Evolutionary conservation across 2,888 invertebrate species (phyloP).

Genomic region (Cryptophagus acutangulus): DNA sequence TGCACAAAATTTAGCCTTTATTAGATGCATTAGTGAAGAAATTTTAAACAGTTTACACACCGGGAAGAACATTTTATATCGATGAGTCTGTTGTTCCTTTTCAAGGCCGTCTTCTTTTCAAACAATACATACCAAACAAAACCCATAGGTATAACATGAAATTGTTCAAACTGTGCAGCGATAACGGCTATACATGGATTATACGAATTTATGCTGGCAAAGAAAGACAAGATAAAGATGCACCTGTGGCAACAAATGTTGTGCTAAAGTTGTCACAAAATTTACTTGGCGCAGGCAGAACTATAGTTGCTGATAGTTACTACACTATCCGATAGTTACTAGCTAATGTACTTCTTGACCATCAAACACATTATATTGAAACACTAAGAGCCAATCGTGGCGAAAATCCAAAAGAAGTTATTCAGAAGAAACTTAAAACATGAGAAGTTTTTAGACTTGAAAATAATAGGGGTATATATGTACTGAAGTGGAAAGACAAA

Average conservation of each 20-base stretch:
- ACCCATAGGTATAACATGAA: slow-evolving; percentile 21
- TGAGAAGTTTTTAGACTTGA: slow-evolving; percentile 11
- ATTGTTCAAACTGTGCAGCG: slow-evolving; percentile 15
- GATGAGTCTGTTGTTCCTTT: slow-evolving; percentile 19
- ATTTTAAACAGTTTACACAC: neutral
- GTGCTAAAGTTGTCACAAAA: slow-evolving; percentile 13
- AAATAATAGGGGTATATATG: slow-evolving; percentile 22
- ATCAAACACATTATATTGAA: slow-evolving; percentile 15
- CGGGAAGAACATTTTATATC: neutral
- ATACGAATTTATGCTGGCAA: slow-evolving; percentile 1
- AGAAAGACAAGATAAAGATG: neutral
- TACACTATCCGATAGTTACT: slow-evolving; percentile 20
- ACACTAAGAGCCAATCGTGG: slow-evolving; percentile 17
- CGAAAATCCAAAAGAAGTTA: slow-evolving; percentile 17
- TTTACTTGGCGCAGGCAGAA: slow-evolving; percentile 9
- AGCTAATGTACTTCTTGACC: slow-evolving; percentile 14
- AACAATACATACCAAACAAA: slow-evolving; percentile 17
- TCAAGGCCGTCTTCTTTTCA: slow-evolving; percentile 15
- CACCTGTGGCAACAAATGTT: slow-evolving; percentile 13
- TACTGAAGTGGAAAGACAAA: slow-evolving; percentile 35
- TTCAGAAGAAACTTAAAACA: slow-evolving; percentile 16
- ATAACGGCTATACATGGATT: slow-evolving; percentile 8
- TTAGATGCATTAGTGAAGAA: neutral
- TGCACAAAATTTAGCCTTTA: neutral
- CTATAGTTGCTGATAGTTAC: slow-evolving; percentile 16